A percentile compares a stretch with the other conserved stretches of the same genome.
Conservation (phyloP, 2,888 invertebrate species). For the Epinotia nisella region DNA sequence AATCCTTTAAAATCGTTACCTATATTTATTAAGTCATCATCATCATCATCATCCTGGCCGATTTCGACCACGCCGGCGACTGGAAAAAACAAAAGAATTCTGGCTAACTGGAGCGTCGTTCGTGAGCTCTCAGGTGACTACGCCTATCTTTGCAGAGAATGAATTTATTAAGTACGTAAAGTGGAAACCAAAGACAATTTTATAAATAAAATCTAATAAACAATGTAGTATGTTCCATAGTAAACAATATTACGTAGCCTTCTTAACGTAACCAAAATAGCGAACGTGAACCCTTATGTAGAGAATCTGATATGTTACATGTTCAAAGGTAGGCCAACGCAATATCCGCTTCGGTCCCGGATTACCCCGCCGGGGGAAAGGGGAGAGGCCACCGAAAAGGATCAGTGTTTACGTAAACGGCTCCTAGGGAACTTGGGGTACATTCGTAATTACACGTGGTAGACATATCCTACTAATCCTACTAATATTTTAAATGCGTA, state of each 20-base stretch:
- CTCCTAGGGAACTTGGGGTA: background rate
- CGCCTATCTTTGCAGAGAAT: no score
- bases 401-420: slow-evolving; percentile 41
- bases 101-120: no score
- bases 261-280: slow-evolving; percentile 18
- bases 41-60: no score
- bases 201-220: background rate
- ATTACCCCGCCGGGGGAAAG: slow-evolving; percentile 64
- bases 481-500: no score
- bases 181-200: no score
- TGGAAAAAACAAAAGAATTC: no score
- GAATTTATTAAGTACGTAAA: no score
- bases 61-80: no score
- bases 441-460: background rate
- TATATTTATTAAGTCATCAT: no score
- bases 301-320: slow-evolving; percentile 26
- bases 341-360: slow-evolving; percentile 68
- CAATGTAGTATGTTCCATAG: background rate
- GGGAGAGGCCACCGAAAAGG: slow-evolving; percentile 47
- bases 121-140: no score
- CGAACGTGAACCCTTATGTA: slow-evolving; percentile 13
- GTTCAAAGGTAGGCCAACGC: slow-evolving; percentile 56
- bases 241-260: background rate
- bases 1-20: no score
- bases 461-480: no score